A percentile compares a stretch with the other conserved stretches of the same genome.
phyloP scores from a whole-genome alignment of 92 coral and sea anemone genomes.

The Ricordea florida region DNA sequence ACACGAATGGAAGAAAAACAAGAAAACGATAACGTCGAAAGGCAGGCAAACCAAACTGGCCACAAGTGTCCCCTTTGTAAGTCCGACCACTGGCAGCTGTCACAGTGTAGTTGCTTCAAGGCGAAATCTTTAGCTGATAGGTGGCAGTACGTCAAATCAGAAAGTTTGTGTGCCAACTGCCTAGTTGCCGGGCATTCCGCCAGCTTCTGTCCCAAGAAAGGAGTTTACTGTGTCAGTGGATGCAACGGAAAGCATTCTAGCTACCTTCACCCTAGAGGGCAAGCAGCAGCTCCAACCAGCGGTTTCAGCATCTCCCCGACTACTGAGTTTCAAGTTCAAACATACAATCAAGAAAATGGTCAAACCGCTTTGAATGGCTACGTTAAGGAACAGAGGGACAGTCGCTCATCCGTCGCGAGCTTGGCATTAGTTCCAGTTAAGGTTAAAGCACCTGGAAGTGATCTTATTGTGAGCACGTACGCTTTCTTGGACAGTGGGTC shows the following conservation, averaged over 20 bases:
- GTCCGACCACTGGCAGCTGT: constrained; percentile 58
- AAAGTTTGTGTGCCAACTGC: constrained; percentile 59
- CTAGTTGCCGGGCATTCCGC: constrained; percentile 50
- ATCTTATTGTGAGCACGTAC: constrained; percentile 31
- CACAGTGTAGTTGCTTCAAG: constrained; percentile 58
- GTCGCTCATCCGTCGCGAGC: background rate
- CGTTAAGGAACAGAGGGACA: background rate
- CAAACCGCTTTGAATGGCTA: background rate
- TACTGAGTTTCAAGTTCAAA: background rate
- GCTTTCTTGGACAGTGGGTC: constrained; percentile 66
- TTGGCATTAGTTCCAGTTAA: constrained; percentile 44
- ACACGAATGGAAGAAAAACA: background rate
- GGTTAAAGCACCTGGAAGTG: constrained; percentile 35
- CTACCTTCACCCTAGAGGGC: constrained; percentile 54
- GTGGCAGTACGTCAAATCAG: constrained; percentile 1
- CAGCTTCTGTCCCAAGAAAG: constrained; percentile 30
- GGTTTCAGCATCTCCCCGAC: background rate
- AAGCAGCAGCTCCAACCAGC: background rate
- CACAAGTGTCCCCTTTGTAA: constrained; percentile 39
- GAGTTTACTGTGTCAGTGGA: constrained; percentile 64
- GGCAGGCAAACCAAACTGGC: background rate
- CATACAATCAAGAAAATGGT: background rate
- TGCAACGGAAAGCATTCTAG: constrained; percentile 69
- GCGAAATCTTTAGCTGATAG: constrained; percentile 49
- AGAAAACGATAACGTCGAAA: background rate